Evolutionary conservation across 2,888 invertebrate genomes (phyloP).

Genomic region (Oligia strigilis): DNA sequence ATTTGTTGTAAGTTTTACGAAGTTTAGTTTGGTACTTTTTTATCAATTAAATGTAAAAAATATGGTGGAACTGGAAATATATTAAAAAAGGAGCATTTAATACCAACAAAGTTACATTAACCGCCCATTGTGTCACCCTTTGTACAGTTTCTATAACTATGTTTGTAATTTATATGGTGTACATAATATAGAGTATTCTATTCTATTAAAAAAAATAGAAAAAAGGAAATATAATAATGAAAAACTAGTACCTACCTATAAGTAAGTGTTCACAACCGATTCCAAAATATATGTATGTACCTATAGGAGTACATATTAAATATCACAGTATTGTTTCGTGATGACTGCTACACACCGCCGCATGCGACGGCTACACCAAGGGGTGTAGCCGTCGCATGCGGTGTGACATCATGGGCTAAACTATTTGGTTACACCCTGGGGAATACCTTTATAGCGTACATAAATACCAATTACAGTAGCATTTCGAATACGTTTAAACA

Average conservation of each 20-base stretch:
- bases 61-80: background rate
- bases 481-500: background rate
- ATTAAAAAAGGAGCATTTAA: no score
- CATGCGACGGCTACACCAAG: conserved; percentile 17
- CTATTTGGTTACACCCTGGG: conserved; percentile 28
- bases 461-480: background rate
- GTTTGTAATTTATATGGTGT: no score
- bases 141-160: no score
- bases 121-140: no score
- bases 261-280: background rate
- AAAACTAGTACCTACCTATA: background rate
- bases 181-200: no score
- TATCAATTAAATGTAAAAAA: background rate
- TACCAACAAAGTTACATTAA: no score
- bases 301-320: background rate
- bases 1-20: background rate
- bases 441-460: conserved; percentile 1
- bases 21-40: background rate
- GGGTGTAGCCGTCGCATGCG: no score
- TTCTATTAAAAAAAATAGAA: no score
- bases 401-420: background rate
- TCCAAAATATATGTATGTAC: no score
- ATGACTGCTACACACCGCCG: background rate
- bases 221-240: background rate
- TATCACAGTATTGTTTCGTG: conserved; percentile 8